Base-by-base conservation (phyloP, 2,888 invertebrate species). In the Folsomia candida region DNA sequence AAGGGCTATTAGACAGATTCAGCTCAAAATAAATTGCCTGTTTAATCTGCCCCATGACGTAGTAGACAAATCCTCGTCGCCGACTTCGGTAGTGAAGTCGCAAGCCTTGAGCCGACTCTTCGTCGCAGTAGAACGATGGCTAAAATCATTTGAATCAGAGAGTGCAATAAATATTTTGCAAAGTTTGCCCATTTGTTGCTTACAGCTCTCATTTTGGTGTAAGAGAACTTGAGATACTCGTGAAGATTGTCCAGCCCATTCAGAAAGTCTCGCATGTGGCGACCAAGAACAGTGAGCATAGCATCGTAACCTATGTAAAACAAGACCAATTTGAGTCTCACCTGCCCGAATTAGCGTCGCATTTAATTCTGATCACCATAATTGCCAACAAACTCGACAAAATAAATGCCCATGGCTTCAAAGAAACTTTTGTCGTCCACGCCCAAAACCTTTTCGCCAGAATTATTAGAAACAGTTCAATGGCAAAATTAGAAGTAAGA, bases 201-300 rank as follows among this genome's bases (percentile, higher is more conserved):
- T n/a, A n/a, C n/a, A n/a, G n/a, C 97, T 76, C 91, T 85, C 85
- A 90, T 87, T 79, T 91, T 87, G 0, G 96, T 96, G 82, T 97
- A 97, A 67, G 94, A 95, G 85, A 96, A 96, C 83, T 97, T 93
- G 61, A 98, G 86, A 83, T 98, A 98, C 83, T 97, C 97, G 83
- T 98, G 98, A 26, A 98, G 86, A 85, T 97, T 97, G 84, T 98
- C 97, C 79, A 98, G 85, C 83, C 94, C 96, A 82, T 97, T 97
- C 1, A 97, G 88, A 82, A 97, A 97, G 84, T 97, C 97, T 67
- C 97, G 86, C 89, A 97, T 92, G 83, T 97, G 94, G 3, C 97
- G 87, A 0, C 97, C 97, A 22, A 95, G 86, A 0, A 95, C 94
- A 1, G 93, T 92, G n/a, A n/a, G n/a, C n/a, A n/a, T n/a, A n/a